Evolutionary conservation across 2,113 vertebrate species (phyloP).

Genomic region (Pica pica): DNA sequence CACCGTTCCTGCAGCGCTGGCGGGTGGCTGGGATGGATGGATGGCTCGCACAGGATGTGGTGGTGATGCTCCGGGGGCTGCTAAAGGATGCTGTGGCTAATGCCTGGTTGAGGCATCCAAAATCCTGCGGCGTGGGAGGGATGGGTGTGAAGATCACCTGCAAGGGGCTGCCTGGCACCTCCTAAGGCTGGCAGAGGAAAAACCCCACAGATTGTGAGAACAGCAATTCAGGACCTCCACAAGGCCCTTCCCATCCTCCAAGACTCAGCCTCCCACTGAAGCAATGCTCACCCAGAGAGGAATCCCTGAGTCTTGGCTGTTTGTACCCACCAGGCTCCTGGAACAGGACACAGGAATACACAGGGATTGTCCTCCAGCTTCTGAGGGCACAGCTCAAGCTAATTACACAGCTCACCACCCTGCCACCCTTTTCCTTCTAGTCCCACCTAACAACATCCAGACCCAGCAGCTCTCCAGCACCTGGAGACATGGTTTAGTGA

Average conservation of each 20-base stretch:
- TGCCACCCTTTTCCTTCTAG: neutral
- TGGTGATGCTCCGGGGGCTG: neutral
- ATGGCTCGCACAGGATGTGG: rapidly evolving
- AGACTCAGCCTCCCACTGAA: neutral
- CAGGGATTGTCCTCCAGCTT: neutral
- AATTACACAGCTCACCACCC: neutral
- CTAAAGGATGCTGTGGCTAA: neutral
- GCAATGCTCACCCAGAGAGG: neutral
- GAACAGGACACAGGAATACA: rapidly evolving
- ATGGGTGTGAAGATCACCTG: neutral
- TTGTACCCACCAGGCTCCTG: neutral
- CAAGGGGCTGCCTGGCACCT: too few species aligned
- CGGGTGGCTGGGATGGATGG: rapidly evolving
- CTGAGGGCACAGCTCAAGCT: neutral
- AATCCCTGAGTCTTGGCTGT: neutral
- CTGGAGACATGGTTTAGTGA: neutral
- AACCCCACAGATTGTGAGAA: rapidly evolving
- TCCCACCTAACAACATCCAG: neutral
- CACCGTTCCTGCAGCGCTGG: neutral
- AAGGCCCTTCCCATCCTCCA: neutral
- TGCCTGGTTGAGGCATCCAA: neutral
- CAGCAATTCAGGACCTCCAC: rapidly evolving
- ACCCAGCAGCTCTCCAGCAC: neutral
- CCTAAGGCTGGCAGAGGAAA: neutral
- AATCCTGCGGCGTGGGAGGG: rapidly evolving